Evolutionary conservation across 1,140 invertebrate species (phyloP).

Genomic region (Plutomurus gul): DNA sequence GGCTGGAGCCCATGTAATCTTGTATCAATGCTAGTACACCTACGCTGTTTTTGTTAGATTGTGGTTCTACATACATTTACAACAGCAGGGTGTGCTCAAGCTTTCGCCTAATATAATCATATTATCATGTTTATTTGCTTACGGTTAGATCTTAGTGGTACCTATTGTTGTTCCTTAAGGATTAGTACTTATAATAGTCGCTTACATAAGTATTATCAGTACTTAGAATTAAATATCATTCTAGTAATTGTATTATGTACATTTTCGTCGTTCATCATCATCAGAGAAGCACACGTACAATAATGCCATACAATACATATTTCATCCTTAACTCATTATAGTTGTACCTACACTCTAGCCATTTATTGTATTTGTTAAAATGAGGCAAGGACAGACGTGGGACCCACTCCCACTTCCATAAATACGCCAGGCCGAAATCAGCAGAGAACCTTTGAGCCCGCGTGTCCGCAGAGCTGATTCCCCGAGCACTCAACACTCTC

Average conservation of each 20-base stretch:
- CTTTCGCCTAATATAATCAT: slow-evolving; percentile 22
- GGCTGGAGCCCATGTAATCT: slow-evolving; percentile 30
- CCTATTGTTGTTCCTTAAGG: not conserved
- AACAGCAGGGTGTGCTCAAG: slow-evolving; percentile 24
- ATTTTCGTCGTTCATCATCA: not conserved
- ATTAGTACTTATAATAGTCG: not conserved
- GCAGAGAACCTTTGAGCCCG: not conserved
- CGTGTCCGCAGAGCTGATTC: not conserved
- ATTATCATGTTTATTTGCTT: slow-evolving; percentile 13
- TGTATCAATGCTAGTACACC: slow-evolving; percentile 31
- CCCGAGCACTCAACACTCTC: not conserved
- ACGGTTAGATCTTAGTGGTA: not conserved
- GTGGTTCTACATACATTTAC: slow-evolving; percentile 23
- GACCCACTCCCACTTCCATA: not conserved
- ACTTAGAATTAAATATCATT: not conserved
- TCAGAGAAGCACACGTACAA: not conserved
- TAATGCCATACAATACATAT: not conserved
- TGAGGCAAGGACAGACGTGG: not conserved
- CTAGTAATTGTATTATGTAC: not conserved
- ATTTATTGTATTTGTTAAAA: not conserved
- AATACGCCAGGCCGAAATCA: slow-evolving; percentile 15
- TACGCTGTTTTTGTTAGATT: slow-evolving; percentile 22
- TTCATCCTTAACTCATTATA: not conserved
- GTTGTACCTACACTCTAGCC: not conserved
- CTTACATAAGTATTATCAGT: slow-evolving; percentile 9